phyloP scores from a whole-genome alignment of 2,113 vertebrate species.

The Toxotes chatareus region DNA sequence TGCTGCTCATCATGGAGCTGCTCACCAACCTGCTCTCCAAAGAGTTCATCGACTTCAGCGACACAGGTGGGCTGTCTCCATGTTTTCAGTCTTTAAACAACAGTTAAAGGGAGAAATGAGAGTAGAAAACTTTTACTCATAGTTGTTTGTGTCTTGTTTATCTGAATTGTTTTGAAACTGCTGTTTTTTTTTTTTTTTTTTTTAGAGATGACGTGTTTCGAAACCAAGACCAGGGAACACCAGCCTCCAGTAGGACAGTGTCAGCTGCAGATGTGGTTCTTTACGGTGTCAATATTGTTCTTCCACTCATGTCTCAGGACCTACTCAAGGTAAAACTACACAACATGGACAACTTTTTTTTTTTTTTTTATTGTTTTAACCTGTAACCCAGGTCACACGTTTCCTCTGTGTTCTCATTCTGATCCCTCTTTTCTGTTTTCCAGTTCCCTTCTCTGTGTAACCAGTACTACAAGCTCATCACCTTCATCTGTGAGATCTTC shows the following conservation, averaged over 20 bases:
- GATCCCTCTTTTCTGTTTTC: conserved; percentile 16
- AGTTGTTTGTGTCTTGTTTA: background rate
- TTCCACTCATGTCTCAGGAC: conserved; percentile 99
- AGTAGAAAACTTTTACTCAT: background rate
- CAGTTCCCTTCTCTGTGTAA: conserved; percentile 99
- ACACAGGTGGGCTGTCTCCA: conserved; percentile 87
- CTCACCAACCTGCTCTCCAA: conserved; percentile 98
- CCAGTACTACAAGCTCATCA: conserved; percentile 99
- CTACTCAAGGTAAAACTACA: conserved; percentile 91
- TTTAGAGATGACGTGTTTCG: conserved; percentile 94
- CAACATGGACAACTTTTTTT: background rate
- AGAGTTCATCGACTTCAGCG: conserved; percentile 99
- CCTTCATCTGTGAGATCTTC: conserved; percentile 99
- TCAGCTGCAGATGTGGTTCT: conserved; percentile 98
- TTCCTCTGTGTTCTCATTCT: background rate
- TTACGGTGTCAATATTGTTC: conserved; percentile 96
- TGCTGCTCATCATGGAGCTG: conserved; percentile 99
- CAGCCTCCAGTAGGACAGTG: conserved; percentile 88
- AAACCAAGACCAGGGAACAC: conserved; percentile 93
- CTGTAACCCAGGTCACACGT: background rate
- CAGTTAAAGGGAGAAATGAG: background rate
- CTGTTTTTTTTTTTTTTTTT: background rate
- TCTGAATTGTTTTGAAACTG: background rate
- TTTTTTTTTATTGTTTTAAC: background rate
- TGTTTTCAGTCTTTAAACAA: background rate